phyloP scores from a whole-genome alignment of 2,797 vertebrate genomes.

The Crenichthys baileyi region DNA sequence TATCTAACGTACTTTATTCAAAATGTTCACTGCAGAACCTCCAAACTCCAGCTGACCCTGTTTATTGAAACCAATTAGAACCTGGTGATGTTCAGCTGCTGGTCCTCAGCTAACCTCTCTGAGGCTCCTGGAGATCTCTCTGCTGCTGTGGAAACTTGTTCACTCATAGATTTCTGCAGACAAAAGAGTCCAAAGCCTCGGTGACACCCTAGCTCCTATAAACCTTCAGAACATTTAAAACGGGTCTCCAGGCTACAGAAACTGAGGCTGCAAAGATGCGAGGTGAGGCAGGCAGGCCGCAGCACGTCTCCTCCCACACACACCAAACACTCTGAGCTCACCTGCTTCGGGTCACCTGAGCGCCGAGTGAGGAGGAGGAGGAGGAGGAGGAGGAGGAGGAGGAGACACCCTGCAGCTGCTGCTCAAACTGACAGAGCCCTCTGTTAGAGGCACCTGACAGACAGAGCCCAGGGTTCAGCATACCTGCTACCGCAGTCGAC shows the following conservation, averaged over 20 bases:
- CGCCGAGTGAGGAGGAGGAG: too few species aligned
- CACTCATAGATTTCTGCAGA: slow-evolving; percentile 39
- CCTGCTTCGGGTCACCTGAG: slow-evolving; percentile 16
- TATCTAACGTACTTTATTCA: too few species aligned
- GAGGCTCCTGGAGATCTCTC: neutral
- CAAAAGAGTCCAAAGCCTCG: slow-evolving; percentile 34
- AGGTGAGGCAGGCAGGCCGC: slow-evolving; percentile 54
- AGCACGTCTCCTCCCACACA: slow-evolving; percentile 57
- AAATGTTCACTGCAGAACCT: neutral
- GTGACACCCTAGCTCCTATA: slow-evolving; percentile 18
- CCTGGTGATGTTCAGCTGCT: neutral
- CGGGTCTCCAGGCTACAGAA: slow-evolving; percentile 66
- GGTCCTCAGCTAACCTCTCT: neutral
- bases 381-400: accelerated
- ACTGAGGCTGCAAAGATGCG: slow-evolving; percentile 25
- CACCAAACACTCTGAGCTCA: slow-evolving; percentile 15
- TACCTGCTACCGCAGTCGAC: too few species aligned
- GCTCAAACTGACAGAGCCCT: neutral
- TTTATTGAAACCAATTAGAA: neutral
- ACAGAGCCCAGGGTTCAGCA: neutral
- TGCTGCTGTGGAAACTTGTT: slow-evolving; percentile 35
- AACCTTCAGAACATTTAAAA: slow-evolving; percentile 29
- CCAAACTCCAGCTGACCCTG: neutral
- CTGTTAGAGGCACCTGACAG: neutral
- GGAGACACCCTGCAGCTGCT: neutral